Conservation (phyloP, 2,797 vertebrate species). For the Apogon hyalosoma region DNA sequence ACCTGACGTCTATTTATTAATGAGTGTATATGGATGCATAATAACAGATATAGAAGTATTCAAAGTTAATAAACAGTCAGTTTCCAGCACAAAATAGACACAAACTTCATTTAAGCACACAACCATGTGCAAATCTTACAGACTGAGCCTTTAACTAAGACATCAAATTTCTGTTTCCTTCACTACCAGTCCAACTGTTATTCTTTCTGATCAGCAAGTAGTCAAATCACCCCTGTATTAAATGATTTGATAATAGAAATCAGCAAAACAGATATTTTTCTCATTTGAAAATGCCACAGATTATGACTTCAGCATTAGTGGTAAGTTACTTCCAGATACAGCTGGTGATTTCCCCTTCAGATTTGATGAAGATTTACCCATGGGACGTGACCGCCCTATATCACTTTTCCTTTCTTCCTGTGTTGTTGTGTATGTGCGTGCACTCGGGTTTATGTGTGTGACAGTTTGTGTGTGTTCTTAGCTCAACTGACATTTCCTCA, state of each 20-base stretch:
- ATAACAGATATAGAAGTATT: too few species aligned
- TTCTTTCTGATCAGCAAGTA: neutral
- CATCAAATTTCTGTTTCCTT: conserved; percentile 1
- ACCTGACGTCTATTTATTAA: too few species aligned
- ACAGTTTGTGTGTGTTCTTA: conserved; percentile 52
- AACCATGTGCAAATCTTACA: neutral
- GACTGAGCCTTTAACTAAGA: conserved; percentile 1
- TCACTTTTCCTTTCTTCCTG: conserved; percentile 51
- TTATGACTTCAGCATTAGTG: conserved; percentile 47
- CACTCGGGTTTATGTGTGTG: conserved; percentile 31
- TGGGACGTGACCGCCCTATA: conserved; percentile 60
- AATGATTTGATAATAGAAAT: conserved; percentile 26
- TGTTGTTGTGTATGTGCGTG: conserved; percentile 32
- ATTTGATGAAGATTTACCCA: conserved; percentile 56
- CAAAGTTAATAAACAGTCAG: too few species aligned
- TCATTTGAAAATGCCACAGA: conserved; percentile 60
- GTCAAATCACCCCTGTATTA: conserved; percentile 28
- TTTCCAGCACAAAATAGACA: too few species aligned
- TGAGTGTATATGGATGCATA: too few species aligned
- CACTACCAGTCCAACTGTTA: conserved; percentile 5
- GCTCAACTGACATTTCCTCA: conserved; percentile 82
- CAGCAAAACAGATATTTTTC: conserved; percentile 45
- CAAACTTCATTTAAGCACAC: too few species aligned
- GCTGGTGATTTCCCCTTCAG: conserved; percentile 33
- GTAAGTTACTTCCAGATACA: conserved; percentile 38